A percentile compares a stretch with the other conserved stretches of the same genome.
Evolutionary conservation across 2,888 invertebrate species (phyloP).

Genomic region (Exephanes ischioxanthus): DNA sequence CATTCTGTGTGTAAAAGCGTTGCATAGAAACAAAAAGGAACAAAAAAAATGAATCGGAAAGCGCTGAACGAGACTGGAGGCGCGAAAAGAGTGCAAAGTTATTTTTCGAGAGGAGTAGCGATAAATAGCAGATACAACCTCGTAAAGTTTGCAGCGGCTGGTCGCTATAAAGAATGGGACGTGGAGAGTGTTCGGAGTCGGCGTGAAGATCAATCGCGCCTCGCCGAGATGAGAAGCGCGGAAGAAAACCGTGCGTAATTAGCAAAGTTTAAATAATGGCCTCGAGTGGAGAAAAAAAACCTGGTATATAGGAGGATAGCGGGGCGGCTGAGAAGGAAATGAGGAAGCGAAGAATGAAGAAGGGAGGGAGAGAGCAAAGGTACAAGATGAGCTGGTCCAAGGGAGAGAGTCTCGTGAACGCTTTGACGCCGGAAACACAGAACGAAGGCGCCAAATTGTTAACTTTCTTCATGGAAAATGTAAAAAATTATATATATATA

Average conservation of each 20-base stretch:
- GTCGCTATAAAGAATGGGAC: not conserved
- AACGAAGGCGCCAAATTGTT: slow-evolving; percentile 41
- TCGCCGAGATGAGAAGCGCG: slow-evolving; percentile 9
- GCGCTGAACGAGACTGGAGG: not conserved
- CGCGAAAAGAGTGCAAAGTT: not conserved
- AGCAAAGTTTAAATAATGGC: slow-evolving; percentile 46
- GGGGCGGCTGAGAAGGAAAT: slow-evolving; percentile 16
- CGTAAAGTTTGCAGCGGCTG: not conserved
- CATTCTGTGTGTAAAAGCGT: not conserved
- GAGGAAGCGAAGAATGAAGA: slow-evolving; percentile 19
- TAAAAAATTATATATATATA: not conserved
- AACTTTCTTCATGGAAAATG: slow-evolving; percentile 11
- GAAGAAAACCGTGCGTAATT: slow-evolving; percentile 29
- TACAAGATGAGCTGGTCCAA: slow-evolving; percentile 55
- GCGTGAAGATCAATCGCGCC: slow-evolving; percentile 45
- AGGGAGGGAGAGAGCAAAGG: slow-evolving; percentile 42
- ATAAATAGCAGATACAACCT: slow-evolving; percentile 11
- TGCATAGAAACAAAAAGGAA: not conserved
- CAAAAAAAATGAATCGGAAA: not conserved
- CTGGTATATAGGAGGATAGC: slow-evolving; percentile 4
- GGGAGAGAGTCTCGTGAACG: slow-evolving; percentile 15
- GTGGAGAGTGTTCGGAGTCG: not conserved
- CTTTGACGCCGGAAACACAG: slow-evolving; percentile 54
- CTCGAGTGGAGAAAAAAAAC: slow-evolving; percentile 17
- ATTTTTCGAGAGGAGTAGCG: not conserved